A percentile compares a stretch with the other conserved stretches of the same genome.
These are phyloP conservation scores for Pangasianodon hypophthalmus DNA, from an alignment of 2,113 vertebrate genomes.

Conservation along the genomic window DNA sequence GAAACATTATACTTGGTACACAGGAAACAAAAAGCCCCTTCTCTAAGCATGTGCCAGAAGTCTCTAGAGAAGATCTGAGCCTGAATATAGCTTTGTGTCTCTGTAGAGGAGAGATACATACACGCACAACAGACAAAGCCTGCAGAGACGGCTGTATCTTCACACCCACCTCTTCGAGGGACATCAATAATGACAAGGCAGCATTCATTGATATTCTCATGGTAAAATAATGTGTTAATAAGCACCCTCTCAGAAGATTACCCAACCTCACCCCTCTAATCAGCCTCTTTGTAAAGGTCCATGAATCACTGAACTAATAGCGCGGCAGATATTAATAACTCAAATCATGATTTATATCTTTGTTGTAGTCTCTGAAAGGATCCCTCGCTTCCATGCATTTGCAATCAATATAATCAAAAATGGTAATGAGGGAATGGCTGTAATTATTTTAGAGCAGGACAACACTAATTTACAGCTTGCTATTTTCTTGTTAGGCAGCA, in stretches of 20 bases:
- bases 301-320: slow-evolving; percentile 66
- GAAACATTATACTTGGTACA: slow-evolving; percentile 1
- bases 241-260: slow-evolving; percentile 60
- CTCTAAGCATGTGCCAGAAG: slow-evolving; percentile 29
- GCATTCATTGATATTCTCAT: slow-evolving; percentile 58
- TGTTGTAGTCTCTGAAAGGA: slow-evolving; percentile 64
- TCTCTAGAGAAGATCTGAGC: slow-evolving; percentile 1
- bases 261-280: slow-evolving; percentile 59
- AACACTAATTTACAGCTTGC: slow-evolving; percentile 50
- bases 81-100: slow-evolving; percentile 14
- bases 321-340: slow-evolving; percentile 63
- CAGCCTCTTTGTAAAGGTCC: slow-evolving; percentile 60
- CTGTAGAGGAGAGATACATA: not conserved
- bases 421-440: slow-evolving; percentile 52
- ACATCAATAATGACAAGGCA: slow-evolving; percentile 53
- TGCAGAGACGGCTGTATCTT: slow-evolving; percentile 5
- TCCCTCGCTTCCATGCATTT: slow-evolving; percentile 53
- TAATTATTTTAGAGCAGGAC: slow-evolving; percentile 57
- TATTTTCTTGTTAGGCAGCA: slow-evolving; percentile 24
- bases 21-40: slow-evolving; percentile 23
- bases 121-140: slow-evolving; percentile 13
- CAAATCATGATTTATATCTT: slow-evolving; percentile 65
- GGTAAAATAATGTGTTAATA: slow-evolving; percentile 65
- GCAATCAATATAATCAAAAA: slow-evolving; percentile 61
- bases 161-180: slow-evolving; percentile 25